Base-by-base conservation (phyloP, 2,888 invertebrate genomes). In the Rhopalosiphum nymphaeae region DNA sequence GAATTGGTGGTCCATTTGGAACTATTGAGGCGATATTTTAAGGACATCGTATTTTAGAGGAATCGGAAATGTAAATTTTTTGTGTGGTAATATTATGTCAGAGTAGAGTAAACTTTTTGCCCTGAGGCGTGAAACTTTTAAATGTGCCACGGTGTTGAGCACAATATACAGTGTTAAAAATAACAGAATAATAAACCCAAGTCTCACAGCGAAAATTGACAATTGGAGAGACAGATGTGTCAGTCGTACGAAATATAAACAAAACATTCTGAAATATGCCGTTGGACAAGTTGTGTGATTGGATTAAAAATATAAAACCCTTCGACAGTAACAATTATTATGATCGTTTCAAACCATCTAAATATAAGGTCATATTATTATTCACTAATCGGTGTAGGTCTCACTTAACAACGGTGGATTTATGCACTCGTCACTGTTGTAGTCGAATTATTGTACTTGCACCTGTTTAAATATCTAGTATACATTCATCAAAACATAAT, bases 171-270 rank as follows among this genome's bases (percentile, higher is more conserved):
- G 10, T 16, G 44, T 26, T 42, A 56, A 57, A 46, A 87, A 87
- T 87, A 57, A 89, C 21, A 29, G 26, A 44, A 29, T 44, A 57
- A 44, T 57, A 86, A 84, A 42, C 56, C 85, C 53, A 46, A 84
- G 78, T 42, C 11, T 25, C 49, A 42, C 16, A 29, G 25, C 26
- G n/a, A 21, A 91, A 57, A 92, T 61, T 92, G 92, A 92, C 92
- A 92, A 87, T 49, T 13, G 67, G 36, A 49, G 16, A 87, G 87
- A 88, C 67, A 67, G 67, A 49, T 26, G 4, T 44, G 57, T 44
- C 57, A 42, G 44, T 16, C 29, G 29, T 53, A 53, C n/a, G 25
- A 88, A 53, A 53, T 57, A 42, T 89, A 89, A 25, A 53, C 26
- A 36, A 49, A 78, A 78, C 44, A 44, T 56, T 56, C 56, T 26